These are phyloP conservation scores for Eristalinus sepulchralis DNA, from an alignment of 2,888 invertebrate genomes.

Conservation along the genomic window DNA sequence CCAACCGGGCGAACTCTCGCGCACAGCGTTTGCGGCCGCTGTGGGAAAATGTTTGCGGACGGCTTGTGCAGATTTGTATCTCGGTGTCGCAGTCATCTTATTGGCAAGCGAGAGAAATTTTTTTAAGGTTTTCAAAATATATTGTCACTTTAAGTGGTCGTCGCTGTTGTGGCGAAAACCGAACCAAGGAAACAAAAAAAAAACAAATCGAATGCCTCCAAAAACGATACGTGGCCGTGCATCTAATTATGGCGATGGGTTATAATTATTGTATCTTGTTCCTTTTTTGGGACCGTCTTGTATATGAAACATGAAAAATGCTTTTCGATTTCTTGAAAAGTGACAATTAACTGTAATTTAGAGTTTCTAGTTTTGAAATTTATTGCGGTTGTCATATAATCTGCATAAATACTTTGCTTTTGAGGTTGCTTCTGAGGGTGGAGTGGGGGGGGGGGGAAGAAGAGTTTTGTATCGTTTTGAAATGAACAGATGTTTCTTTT, in stretches of 20 bases:
- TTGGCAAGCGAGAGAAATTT: conserved; percentile 23
- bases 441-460: background rate
- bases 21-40: conserved; percentile 17
- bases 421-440: background rate
- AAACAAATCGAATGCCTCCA: background rate
- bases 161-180: background rate
- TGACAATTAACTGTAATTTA: conserved; percentile 58
- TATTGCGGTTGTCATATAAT: conserved; percentile 48
- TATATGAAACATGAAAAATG: conserved; percentile 57
- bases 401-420: conserved; percentile 20
- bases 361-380: conserved; percentile 49
- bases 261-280: conserved; percentile 35
- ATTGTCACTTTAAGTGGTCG: conserved; percentile 64
- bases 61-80: conserved; percentile 50
- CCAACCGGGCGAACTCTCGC: conserved; percentile 21
- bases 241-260: conserved; percentile 48
- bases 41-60: conserved; percentile 53
- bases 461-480: background rate
- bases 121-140: conserved; percentile 42
- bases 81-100: conserved; percentile 24
- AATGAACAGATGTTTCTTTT: background rate
- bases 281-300: conserved; percentile 1
- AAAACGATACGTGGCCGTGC: conserved; percentile 38
- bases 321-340: conserved; percentile 45
- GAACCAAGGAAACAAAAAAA: background rate